Evolutionary conservation across 2,113 vertebrate genomes (phyloP).

Genomic region (Apodemus speciosus): DNA sequence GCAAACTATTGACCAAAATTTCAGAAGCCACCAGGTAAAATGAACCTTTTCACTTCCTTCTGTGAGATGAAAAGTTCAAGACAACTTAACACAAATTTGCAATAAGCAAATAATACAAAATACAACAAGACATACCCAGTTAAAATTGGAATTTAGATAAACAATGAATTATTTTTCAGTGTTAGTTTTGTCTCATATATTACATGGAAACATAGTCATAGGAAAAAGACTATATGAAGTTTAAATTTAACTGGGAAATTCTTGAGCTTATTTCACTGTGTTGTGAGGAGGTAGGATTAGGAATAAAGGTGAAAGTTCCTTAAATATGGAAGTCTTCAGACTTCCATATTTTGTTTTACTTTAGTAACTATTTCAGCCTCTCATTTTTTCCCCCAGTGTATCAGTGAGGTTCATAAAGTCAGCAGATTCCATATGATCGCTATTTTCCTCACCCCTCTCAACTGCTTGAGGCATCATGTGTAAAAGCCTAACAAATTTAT

Average conservation of each 20-base stretch:
- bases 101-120: neutral
- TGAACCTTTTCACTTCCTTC: neutral
- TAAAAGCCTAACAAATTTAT: neutral
- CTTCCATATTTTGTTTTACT: neutral
- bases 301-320: neutral
- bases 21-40: neutral
- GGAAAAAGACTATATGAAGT: neutral
- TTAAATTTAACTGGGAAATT: neutral
- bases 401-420: neutral
- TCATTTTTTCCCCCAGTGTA: neutral
- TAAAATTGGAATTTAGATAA: conserved; percentile 39
- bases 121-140: neutral
- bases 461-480: neutral
- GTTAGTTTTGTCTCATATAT: neutral
- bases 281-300: neutral
- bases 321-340: neutral
- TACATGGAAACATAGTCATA: neutral
- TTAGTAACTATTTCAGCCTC: neutral
- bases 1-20: neutral
- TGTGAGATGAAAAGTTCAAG: neutral
- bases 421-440: neutral
- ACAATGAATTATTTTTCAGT: neutral
- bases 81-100: neutral
- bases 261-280: neutral
- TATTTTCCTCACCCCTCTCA: neutral